Percentiles rank a stretch among this genome's conserved stretches.
phyloP scores from a whole-genome alignment of 2,113 vertebrate genomes.

The Onychorhynchus coronatus region DNA sequence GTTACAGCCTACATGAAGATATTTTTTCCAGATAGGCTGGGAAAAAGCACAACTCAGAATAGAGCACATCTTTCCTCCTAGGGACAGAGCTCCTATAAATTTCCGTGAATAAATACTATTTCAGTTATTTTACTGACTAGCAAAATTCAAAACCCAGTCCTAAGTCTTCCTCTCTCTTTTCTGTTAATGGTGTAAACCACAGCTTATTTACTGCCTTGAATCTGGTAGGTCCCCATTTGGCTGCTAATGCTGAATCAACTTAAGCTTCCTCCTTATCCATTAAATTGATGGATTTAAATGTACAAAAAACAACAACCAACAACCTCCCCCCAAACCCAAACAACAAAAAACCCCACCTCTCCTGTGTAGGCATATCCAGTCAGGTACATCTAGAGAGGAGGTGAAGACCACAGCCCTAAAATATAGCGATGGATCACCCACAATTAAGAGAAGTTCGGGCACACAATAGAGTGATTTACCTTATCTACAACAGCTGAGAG shows the following conservation, averaged over 20 bases:
- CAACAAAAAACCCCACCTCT: neutral
- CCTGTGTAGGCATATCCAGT: neutral
- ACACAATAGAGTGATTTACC: neutral
- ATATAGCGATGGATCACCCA: neutral
- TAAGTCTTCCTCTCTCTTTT: neutral
- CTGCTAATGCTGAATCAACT: neutral
- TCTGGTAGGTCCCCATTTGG: neutral
- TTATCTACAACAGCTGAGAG: neutral
- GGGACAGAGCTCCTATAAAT: neutral
- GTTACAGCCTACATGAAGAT: neutral
- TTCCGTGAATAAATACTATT: neutral
- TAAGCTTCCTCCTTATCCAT: neutral
- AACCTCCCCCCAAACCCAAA: neutral
- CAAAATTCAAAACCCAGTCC: neutral
- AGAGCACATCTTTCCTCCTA: neutral
- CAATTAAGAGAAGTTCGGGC: neutral
- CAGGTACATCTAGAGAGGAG: rapidly evolving
- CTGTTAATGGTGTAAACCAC: neutral
- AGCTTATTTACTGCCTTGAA: neutral
- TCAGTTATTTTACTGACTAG: neutral
- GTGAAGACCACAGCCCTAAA: neutral
- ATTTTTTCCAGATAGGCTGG: neutral
- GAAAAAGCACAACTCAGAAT: neutral
- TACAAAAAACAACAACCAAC: neutral
- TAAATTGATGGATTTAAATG: neutral